Percentiles rank a stretch among this genome's conserved stretches.
phyloP scores from a whole-genome alignment of 1,140 invertebrate species.

The Hycleus cichorii region DNA sequence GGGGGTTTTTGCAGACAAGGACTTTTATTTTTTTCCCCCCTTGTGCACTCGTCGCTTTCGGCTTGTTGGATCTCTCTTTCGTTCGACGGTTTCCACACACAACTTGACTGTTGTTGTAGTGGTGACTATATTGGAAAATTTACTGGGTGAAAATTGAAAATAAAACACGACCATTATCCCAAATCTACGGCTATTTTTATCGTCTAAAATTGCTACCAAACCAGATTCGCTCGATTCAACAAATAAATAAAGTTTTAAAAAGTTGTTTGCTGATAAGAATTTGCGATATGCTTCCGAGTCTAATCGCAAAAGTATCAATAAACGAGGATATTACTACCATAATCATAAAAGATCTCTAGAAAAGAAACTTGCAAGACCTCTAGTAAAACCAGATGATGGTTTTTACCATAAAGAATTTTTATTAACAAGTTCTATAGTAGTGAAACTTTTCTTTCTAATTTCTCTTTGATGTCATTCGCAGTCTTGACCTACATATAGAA shows the following conservation, averaged over 20 bases:
- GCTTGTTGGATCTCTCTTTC: not conserved
- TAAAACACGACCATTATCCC: not conserved
- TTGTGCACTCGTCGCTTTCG: not conserved
- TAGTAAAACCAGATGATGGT: too few species aligned
- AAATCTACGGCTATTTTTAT: too few species aligned
- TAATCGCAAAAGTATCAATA: too few species aligned
- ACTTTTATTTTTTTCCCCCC: conserved; percentile 22
- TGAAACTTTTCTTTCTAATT: conserved; percentile 13
- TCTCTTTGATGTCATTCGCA: conserved; percentile 13
- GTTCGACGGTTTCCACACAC: not conserved
- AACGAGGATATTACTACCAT: too few species aligned
- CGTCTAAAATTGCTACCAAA: too few species aligned
- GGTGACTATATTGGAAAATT: not conserved
- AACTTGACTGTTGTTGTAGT: not conserved
- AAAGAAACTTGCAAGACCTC: too few species aligned
- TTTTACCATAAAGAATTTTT: too few species aligned
- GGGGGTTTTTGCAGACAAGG: conserved; percentile 39
- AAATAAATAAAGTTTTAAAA: too few species aligned
- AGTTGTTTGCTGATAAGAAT: too few species aligned
- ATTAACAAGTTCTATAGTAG: conserved; percentile 1
- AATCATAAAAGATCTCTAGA: too few species aligned
- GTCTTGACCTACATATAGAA: conserved; percentile 8
- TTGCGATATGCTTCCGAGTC: too few species aligned
- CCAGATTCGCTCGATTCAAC: too few species aligned
- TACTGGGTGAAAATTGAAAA: conserved; percentile 1